Conservation (phyloP, 2,888 invertebrate species). For the Tetragonisca angustula region DNA sequence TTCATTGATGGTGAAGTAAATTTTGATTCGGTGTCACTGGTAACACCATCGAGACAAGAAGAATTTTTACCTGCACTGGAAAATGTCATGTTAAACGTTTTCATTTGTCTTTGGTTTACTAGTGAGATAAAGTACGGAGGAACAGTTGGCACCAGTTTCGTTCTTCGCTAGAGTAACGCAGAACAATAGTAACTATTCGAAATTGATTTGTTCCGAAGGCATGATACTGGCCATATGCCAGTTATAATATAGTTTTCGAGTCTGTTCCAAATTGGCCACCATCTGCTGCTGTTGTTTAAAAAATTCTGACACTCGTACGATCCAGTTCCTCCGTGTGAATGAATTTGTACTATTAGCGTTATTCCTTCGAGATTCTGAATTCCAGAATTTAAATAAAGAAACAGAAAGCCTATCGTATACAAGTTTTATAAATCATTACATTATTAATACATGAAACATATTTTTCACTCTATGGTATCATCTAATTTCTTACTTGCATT, state of each 20-base stretch:
- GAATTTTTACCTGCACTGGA: conserved; percentile 9
- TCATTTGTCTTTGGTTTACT: conserved; percentile 3
- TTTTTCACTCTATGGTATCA: too few relatives aligned
- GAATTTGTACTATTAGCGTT: too few relatives aligned
- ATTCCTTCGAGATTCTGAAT: too few relatives aligned
- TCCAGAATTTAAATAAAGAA: too few relatives aligned
- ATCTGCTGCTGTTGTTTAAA: neutral
- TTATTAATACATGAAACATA: too few relatives aligned
- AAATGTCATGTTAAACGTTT: conserved; percentile 26
- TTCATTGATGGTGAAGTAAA: too few relatives aligned
- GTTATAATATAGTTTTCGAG: neutral
- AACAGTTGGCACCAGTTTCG: neutral
- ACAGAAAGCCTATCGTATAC: too few relatives aligned
- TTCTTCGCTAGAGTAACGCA: neutral
- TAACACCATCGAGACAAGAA: conserved; percentile 13
- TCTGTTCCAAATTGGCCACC: neutral
- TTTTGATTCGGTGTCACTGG: neutral
- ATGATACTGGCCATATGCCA: neutral
- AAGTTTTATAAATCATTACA: too few relatives aligned
- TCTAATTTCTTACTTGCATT: too few relatives aligned
- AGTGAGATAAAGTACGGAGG: neutral
- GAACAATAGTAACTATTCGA: neutral
- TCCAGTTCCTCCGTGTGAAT: neutral
- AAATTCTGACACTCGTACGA: neutral
- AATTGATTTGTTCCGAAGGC: neutral